A percentile compares a stretch with the other conserved stretches of the same genome.
Conservation (phyloP, 1,140 invertebrate species). For the Proctacanthus coquilletti region DNA sequence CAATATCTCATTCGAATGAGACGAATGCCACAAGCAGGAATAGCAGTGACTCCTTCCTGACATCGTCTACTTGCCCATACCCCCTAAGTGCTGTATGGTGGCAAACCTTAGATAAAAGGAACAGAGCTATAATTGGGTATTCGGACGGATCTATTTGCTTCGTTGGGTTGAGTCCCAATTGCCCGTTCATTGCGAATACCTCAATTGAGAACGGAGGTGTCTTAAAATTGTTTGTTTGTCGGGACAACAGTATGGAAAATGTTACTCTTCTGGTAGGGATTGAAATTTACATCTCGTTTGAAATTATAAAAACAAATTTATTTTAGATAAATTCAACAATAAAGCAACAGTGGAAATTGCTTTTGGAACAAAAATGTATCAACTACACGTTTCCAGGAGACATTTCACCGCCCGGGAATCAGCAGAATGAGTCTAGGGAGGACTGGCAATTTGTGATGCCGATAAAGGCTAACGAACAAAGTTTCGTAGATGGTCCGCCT, state of each 20-base stretch:
- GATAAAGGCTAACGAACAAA: constrained; percentile 9
- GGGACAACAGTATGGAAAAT: constrained; percentile 48
- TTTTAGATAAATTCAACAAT: constrained; percentile 45
- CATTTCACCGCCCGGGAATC: constrained; percentile 15
- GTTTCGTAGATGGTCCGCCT: too few relatives aligned
- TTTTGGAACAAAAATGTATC: constrained; percentile 43
- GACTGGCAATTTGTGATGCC: constrained; percentile 30
- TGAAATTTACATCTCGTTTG: constrained; percentile 6
- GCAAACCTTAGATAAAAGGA: constrained; percentile 40
- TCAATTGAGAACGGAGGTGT: constrained; percentile 41
- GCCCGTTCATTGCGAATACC: constrained; percentile 47
- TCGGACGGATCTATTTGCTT: constrained; percentile 54
- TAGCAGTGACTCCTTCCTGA: constrained; percentile 33
- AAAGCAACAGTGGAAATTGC: constrained; percentile 44
- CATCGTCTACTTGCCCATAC: constrained; percentile 36
- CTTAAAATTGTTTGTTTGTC: constrained; percentile 42
- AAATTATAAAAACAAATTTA: constrained; percentile 1
- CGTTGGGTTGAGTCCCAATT: constrained; percentile 46
- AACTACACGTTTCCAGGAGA: constrained; percentile 42
- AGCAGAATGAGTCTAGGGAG: constrained; percentile 14
- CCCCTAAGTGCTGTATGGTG: constrained; percentile 50
- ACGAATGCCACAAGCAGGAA: too few relatives aligned
- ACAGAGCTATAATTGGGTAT: constrained; percentile 51
- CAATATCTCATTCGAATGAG: too few relatives aligned
- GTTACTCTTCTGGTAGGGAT: constrained; percentile 46